Percentiles rank a stretch among this genome's conserved stretches.
These are phyloP conservation scores for Antennarius maculatus DNA, from an alignment of 2,797 vertebrate species.

Conservation along the genomic window DNA sequence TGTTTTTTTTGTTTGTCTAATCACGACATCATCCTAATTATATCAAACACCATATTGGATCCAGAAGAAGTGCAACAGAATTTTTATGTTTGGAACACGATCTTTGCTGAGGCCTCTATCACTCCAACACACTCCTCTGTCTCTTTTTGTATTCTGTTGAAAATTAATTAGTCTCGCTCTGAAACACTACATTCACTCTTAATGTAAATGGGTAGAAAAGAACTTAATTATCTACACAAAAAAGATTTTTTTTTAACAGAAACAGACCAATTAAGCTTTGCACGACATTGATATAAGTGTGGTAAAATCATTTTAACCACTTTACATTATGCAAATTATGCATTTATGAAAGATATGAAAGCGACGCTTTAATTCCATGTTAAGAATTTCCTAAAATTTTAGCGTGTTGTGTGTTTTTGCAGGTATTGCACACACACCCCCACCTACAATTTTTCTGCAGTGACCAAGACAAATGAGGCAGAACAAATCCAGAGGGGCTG, in stretches of 20 bases:
- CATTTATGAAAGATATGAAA: background rate
- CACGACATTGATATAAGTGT: slow-evolving; percentile 32
- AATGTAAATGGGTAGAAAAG: slow-evolving; percentile 63
- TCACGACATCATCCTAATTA: slow-evolving; percentile 11
- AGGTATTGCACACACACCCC: background rate
- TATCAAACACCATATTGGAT: slow-evolving; percentile 15
- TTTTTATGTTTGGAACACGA: slow-evolving; percentile 29
- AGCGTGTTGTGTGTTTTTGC: background rate
- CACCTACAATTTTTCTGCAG: slow-evolving; percentile 15
- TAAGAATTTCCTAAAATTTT: background rate
- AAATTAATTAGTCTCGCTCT: slow-evolving; percentile 75
- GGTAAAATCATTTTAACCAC: slow-evolving; percentile 41
- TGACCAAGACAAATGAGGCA: slow-evolving; percentile 28
- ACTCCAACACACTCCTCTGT: slow-evolving; percentile 43
- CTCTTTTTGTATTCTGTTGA: slow-evolving; percentile 46
- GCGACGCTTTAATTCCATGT: background rate
- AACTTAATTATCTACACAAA: slow-evolving; percentile 62
- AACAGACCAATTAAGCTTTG: slow-evolving; percentile 63
- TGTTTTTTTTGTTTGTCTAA: background rate
- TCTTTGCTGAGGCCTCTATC: slow-evolving; percentile 44
- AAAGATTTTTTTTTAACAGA: slow-evolving; percentile 64
- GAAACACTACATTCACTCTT: slow-evolving; percentile 53
- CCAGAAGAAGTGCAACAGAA: background rate
- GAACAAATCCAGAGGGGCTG: slow-evolving; percentile 20
- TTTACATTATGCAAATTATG: slow-evolving; percentile 33